Evolutionary conservation across 1,140 invertebrate species (phyloP).

Genomic region (Brachionus rubens): DNA sequence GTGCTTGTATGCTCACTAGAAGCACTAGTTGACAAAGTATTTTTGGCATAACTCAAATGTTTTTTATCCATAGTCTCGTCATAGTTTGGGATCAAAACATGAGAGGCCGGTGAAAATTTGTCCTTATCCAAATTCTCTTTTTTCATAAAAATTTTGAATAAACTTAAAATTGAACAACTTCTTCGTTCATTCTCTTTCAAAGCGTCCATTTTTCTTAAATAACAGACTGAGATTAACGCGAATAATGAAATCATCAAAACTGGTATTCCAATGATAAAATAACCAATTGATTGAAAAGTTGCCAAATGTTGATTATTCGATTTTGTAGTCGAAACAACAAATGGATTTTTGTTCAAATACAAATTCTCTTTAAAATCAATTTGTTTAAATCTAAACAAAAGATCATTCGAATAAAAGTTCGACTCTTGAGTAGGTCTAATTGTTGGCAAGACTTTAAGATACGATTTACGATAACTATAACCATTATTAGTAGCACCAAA

Average conservation of each 20-base stretch:
- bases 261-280: constrained; percentile 12
- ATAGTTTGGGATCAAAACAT: background rate
- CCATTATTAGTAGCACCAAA: constrained; percentile 34
- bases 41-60: background rate
- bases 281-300: constrained; percentile 32
- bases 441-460: background rate
- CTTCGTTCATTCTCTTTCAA: background rate
- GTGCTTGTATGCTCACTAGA: constrained; percentile 25
- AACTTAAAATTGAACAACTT: background rate
- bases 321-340: background rate
- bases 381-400: background rate
- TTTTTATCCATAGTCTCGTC: constrained; percentile 9
- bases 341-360: constrained; percentile 8
- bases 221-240: constrained; percentile 21
- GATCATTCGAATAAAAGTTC: background rate
- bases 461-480: constrained; percentile 23
- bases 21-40: constrained; percentile 24
- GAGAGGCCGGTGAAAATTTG: background rate
- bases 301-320: background rate
- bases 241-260: constrained; percentile 8
- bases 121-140: background rate
- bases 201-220: constrained; percentile 24
- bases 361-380: background rate
- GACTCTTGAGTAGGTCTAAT: background rate
- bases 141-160: background rate